These are phyloP conservation scores for Nomada lathburiana DNA, from an alignment of 2,888 invertebrate species.

Conservation along the genomic window DNA sequence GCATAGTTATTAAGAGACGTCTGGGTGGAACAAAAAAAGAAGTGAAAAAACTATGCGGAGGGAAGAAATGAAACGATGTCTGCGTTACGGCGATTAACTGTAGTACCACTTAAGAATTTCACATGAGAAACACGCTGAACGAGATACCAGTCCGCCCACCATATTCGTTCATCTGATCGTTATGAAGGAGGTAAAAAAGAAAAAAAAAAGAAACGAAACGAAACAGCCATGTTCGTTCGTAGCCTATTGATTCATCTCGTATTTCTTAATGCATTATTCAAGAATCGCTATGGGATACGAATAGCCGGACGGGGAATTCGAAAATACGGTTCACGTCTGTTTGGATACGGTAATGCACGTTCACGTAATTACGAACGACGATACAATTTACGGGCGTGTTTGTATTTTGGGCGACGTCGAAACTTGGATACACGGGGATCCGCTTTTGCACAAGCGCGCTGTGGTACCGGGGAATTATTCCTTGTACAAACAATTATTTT, in stretches of 20 bases:
- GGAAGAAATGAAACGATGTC: slow-evolving; percentile 44
- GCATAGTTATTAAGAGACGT: slow-evolving; percentile 40
- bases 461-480: background rate
- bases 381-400: slow-evolving; percentile 12
- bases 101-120: slow-evolving; percentile 60
- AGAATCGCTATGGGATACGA: slow-evolving; percentile 47
- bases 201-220: background rate
- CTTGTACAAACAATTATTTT: background rate
- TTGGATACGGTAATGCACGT: slow-evolving; percentile 29
- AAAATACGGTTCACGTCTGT: slow-evolving; percentile 31
- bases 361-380: slow-evolving; percentile 41
- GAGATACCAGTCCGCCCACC: slow-evolving; percentile 67
- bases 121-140: slow-evolving; percentile 55
- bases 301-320: slow-evolving; percentile 35
- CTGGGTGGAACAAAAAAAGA: background rate
- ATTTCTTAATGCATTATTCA: slow-evolving; percentile 66
- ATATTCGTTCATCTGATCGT: slow-evolving; percentile 51
- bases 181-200: slow-evolving; percentile 20
- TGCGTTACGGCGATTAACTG: slow-evolving; percentile 55
- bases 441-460: background rate
- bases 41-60: background rate
- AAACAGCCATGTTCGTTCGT: slow-evolving; percentile 51
- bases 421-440: background rate
- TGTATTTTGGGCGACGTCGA: background rate
- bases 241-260: slow-evolving; percentile 66